phyloP scores from a whole-genome alignment of 2,888 invertebrate genomes.

The Amorpha juglandis region DNA sequence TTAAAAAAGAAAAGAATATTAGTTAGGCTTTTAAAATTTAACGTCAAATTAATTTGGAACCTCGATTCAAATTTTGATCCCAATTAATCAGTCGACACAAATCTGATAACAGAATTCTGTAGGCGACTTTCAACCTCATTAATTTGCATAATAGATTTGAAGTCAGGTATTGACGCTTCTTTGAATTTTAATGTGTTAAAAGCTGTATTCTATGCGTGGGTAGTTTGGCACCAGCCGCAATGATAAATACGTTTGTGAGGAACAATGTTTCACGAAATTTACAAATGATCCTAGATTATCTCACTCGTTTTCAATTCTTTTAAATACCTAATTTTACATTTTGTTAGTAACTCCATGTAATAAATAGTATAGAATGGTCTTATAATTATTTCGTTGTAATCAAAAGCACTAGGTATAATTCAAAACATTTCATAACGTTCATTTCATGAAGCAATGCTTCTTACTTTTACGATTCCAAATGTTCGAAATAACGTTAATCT shows the following conservation, averaged over 20 bases:
- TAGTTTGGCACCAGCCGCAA: neutral
- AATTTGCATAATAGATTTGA: slow-evolving; percentile 13
- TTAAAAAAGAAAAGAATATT: neutral
- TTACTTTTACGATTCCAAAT: too few species aligned
- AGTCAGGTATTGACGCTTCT: neutral
- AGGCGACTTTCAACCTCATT: slow-evolving; percentile 11
- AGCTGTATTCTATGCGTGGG: neutral
- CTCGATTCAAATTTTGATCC: neutral
- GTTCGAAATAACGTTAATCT: too few species aligned
- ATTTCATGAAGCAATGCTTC: too few species aligned
- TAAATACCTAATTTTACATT: too few species aligned
- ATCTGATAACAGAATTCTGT: slow-evolving; percentile 4
- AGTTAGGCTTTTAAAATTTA: neutral
- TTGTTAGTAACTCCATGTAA: too few species aligned
- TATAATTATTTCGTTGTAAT: too few species aligned
- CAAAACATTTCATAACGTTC: too few species aligned
- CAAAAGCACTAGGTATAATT: too few species aligned
- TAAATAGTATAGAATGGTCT: too few species aligned
- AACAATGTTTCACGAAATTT: neutral
- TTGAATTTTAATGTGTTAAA: neutral
- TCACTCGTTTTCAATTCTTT: too few species aligned
- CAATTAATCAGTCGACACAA: slow-evolving; percentile 18
- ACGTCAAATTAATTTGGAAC: neutral
- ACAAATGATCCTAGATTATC: too few species aligned
- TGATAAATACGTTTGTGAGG: neutral